Conservation (phyloP, 2,113 vertebrate genomes). For the Notarius quadriscutis region DNA sequence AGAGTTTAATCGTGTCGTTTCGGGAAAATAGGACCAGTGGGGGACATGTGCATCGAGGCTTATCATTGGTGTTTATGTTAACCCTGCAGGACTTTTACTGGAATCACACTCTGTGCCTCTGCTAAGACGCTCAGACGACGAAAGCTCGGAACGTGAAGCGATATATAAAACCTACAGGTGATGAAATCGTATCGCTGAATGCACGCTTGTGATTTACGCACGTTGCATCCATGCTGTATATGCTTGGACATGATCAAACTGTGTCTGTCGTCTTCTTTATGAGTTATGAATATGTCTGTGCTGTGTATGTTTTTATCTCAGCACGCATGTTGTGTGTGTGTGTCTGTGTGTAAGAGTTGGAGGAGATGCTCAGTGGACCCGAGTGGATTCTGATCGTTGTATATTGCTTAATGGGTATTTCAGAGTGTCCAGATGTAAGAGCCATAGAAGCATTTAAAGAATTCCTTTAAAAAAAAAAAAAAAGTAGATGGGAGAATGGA, state of each 20-base stretch:
- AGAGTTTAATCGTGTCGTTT: conserved; percentile 17
- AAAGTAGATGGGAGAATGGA: conserved; percentile 31
- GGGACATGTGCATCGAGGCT: conserved; percentile 38
- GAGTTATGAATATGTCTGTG: conserved; percentile 26
- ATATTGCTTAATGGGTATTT: conserved; percentile 55
- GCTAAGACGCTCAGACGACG: conserved; percentile 48
- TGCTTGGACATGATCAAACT: neutral
- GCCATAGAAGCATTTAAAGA: conserved; percentile 43
- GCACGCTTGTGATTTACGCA: conserved; percentile 58
- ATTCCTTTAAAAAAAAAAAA: conserved; percentile 44
- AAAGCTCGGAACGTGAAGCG: neutral
- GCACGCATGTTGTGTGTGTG: conserved; percentile 29
- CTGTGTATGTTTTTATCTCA: neutral
- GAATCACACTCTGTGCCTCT: conserved; percentile 41
- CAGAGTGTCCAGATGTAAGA: conserved; percentile 61
- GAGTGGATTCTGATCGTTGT: conserved; percentile 32
- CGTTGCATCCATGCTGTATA: conserved; percentile 32
- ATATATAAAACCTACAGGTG: conserved; percentile 50
- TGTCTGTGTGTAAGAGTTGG: conserved; percentile 17
- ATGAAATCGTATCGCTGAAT: conserved; percentile 51
- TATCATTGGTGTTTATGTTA: conserved; percentile 58
- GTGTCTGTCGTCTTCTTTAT: conserved; percentile 22
- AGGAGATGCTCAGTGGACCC: conserved; percentile 44
- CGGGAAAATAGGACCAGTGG: conserved; percentile 33
- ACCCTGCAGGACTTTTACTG: conserved; percentile 58